phyloP scores from a whole-genome alignment of 1,140 invertebrate genomes.

The Drosophila sp. region DNA sequence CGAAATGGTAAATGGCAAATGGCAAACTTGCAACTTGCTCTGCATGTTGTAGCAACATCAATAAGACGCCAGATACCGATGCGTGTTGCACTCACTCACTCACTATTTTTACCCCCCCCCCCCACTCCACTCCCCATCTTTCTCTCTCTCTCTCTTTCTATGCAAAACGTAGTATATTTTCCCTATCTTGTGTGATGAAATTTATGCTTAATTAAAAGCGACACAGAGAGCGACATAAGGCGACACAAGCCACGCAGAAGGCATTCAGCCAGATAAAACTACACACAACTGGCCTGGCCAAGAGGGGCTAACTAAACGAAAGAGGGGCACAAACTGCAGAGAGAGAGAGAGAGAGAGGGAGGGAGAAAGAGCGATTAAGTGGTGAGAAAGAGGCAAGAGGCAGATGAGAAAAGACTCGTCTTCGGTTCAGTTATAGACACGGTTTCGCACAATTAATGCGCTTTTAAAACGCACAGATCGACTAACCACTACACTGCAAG shows the following conservation, averaged over 20 bases:
- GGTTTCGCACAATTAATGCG: conserved; percentile 75
- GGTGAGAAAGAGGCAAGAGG: conserved; percentile 1
- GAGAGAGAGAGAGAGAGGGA: background rate
- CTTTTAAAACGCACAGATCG: conserved; percentile 81
- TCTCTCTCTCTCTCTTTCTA: background rate
- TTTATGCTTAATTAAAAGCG: conserved; percentile 83
- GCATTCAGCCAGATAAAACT: conserved; percentile 46
- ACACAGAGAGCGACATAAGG: conserved; percentile 54
- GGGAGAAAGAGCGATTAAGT: conserved; percentile 3
- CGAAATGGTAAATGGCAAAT: background rate
- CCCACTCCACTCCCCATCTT: conserved; percentile 11
- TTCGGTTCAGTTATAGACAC: conserved; percentile 5
- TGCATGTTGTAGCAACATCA: conserved; percentile 75
- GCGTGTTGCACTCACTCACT: conserved; percentile 46
- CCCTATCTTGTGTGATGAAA: conserved; percentile 79
- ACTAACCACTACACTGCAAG: conserved; percentile 11
- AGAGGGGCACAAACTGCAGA: background rate
- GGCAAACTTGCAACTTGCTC: conserved; percentile 2
- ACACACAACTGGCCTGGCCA: background rate
- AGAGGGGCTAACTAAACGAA: too few relatives aligned
- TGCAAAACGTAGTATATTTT: background rate
- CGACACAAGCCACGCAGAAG: conserved; percentile 55
- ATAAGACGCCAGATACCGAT: conserved; percentile 47
- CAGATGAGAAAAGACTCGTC: conserved; percentile 33
- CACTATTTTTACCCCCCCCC: background rate